Base-by-base conservation (phyloP, 2,113 vertebrate genomes). In the Myocastor coypus region DNA sequence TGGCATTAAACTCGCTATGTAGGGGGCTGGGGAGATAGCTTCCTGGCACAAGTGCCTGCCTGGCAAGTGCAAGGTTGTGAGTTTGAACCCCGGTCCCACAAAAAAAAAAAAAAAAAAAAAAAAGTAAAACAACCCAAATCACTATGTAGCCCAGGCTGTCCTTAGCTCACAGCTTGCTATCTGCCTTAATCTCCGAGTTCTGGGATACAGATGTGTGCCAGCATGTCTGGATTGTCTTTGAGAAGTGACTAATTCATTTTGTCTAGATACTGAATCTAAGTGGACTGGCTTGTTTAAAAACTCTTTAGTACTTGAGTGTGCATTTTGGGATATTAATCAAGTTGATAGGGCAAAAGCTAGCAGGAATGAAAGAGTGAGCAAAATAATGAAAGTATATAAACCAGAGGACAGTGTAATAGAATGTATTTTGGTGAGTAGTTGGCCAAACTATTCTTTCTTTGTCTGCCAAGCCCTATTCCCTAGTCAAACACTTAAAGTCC, bases 241-340 rank as follows among this genome's bases (percentile, higher is more conserved):
- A 78, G 28, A 61, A 85, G 59, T 88, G 32, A 84, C 57, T 80
- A 55, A 68, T 96, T 93, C 28, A 42, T 81, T 78, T 82, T 91
- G 10, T 92, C 77, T 81, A 91, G 77, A 92, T 92, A 50, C n/a
- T 92, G n/a, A 90, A 9, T 75, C 37, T 94, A 71, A 57, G 42
- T 96, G 34, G 78, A 93, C 75, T 81, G 50, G 37, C 80, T 83
- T 61, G 71, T n/a, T n/a, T n/a, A n/a, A n/a, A n/a, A n/a, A n/a
- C n/a, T n/a, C n/a, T n/a, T 69, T 66, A 40, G 40, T 87, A 63
- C 69, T 52, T 80, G n/a, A 57, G 57, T 75, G 8, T 68, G 20
- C 37, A 34, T 50, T 92, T 94, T 95, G 55, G n/a, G 61, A 16
- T 42, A 78, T 55, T 55, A 92, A 87, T 87, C 66, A 85, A 95